These are phyloP conservation scores for Chinchilla lanigera DNA, from an alignment of 2,113 vertebrate species.

Conservation along the genomic window DNA sequence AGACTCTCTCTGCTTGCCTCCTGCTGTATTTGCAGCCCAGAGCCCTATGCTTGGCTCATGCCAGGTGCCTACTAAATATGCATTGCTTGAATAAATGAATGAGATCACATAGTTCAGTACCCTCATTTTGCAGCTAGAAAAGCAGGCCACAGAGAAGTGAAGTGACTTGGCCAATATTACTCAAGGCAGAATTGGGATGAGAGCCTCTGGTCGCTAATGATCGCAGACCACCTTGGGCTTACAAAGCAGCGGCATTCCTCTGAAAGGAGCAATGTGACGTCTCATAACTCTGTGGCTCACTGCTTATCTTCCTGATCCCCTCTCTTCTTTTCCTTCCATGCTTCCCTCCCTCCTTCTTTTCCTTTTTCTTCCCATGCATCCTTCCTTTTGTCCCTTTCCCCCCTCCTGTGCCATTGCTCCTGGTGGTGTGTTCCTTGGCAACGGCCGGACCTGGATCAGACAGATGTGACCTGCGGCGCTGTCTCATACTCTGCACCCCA, in stretches of 20 bases:
- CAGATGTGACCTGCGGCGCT: not conserved
- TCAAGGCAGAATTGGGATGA: not conserved
- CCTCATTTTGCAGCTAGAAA: not conserved
- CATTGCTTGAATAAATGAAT: not conserved
- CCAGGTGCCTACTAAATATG: not conserved
- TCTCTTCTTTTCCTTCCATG: not conserved
- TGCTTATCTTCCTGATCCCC: not conserved
- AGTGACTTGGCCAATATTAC: not conserved
- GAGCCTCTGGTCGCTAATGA: not conserved
- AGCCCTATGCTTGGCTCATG: not conserved
- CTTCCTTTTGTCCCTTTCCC: not conserved
- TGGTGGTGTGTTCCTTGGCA: not conserved
- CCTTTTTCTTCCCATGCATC: not conserved
- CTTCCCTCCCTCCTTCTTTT: not conserved
- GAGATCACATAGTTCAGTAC: not conserved
- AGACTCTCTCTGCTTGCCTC: not conserved
- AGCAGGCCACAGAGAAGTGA: not conserved
- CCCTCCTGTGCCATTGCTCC: not conserved
- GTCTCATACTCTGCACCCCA: rapidly evolving
- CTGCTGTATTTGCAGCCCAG: not conserved
- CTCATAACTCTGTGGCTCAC: not conserved
- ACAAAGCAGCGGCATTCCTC: not conserved
- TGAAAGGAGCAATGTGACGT: not conserved
- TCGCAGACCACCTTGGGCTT: not conserved
- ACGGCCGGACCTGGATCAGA: not conserved